Conservation (phyloP, 2,113 vertebrate genomes). For the Fregetta grallaria region DNA sequence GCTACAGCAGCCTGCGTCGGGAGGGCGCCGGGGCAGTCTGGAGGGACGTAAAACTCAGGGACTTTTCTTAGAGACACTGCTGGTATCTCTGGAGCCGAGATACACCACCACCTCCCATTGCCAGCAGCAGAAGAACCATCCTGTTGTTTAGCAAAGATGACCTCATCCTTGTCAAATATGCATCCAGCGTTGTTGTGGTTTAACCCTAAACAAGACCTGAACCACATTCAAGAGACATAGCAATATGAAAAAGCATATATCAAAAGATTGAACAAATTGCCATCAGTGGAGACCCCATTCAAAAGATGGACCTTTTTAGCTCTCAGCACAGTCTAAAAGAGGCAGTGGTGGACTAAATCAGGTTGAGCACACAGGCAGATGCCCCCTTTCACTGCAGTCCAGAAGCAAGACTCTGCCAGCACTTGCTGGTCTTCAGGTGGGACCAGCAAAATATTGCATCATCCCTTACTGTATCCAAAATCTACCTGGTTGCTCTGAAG, state of each 20-base stretch:
- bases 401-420: background rate
- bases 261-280: background rate
- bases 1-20: accelerated
- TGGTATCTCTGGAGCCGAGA: background rate
- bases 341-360: background rate
- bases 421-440: background rate
- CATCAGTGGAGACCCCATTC: background rate
- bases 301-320: background rate
- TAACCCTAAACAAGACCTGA: too few relatives aligned
- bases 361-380: background rate
- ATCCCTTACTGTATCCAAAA: background rate
- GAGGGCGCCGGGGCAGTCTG: background rate
- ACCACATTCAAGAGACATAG: too few relatives aligned
- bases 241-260: background rate
- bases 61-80: background rate
- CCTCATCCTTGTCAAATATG: background rate
- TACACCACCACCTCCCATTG: background rate
- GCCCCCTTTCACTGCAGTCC: background rate
- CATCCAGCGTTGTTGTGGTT: background rate
- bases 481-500: background rate
- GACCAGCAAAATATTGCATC: background rate
- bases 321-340: background rate
- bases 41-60: background rate
- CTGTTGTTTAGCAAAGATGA: background rate
- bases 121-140: background rate